Conservation (phyloP, 2,888 invertebrate genomes). For the Oligia fasciuncula region DNA sequence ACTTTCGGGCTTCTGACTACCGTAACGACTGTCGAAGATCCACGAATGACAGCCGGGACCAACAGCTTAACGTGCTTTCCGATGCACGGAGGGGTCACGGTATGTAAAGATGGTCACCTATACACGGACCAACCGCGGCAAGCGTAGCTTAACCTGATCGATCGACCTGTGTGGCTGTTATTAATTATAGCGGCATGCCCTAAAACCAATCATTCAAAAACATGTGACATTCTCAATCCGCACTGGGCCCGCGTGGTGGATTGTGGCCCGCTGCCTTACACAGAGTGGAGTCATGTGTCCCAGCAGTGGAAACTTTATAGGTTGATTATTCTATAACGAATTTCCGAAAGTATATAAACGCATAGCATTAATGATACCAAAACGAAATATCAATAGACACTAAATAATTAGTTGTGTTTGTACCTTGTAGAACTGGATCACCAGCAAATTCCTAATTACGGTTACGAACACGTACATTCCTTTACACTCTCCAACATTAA, state of each 20-base stretch:
- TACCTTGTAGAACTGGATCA: conserved; percentile 39
- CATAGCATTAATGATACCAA: not conserved
- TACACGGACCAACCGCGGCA: no score
- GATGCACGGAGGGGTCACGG: no score
- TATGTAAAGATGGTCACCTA: no score
- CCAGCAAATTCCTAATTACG: conserved; percentile 43
- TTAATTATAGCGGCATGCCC: not conserved
- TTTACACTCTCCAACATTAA: conserved; percentile 60
- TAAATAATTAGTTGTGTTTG: conserved; percentile 19
- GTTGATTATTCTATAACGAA: not conserved
- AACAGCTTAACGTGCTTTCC: no score
- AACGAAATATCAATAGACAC: conserved; percentile 2
- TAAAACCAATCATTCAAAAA: not conserved
- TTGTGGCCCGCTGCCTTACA: not conserved
- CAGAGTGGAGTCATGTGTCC: not conserved
- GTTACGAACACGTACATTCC: conserved; percentile 54
- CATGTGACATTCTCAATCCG: not conserved
- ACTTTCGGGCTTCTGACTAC: no score
- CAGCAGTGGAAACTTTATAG: not conserved
- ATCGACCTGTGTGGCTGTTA: no score
- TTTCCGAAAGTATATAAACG: not conserved
- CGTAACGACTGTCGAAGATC: no score
- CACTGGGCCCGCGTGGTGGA: not conserved
- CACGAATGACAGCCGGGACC: no score
- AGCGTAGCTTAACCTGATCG: no score